Evolutionary conservation across 2,888 invertebrate genomes (phyloP), one percentile per base, ranked within the genome.

Genomic region (Boloria selene): DNA sequence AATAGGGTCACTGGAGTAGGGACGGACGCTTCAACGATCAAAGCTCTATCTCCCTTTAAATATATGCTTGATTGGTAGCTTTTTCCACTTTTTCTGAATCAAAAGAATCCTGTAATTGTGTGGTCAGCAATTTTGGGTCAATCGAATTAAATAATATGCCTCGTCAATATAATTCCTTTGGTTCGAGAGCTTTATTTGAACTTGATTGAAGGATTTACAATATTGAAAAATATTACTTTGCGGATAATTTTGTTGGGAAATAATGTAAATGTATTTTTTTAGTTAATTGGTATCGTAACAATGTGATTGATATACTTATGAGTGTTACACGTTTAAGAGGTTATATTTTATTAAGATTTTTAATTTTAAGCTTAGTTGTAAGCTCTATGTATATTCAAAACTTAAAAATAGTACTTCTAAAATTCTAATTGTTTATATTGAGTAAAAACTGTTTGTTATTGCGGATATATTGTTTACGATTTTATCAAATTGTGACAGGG

Each of bases 11-110:
- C 74, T 74, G 76, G 76, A 73, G 72, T 61, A 56, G 68, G 68
- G 68, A 68, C 64, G 70, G 73, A 79, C 84, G 86, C 79, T 73
- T 78, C 77, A 78, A 42, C 75, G 87, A 85, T 86, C 87, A 87
- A 87, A 87, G 81, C 67, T 42, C 17, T 50, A 18, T 64, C 58
- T 63, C 55, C 62, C 64, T 64, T 61, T 68, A 63, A 56, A 65
- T 67, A 70, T 65, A 59, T 65, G 64, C 64, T 67, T 65, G 69
- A 64, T 68, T 61, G 63, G 61, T 42, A 47, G 51, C 17, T 59
- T 55, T 63, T 51, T 18, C 38, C 13, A n/a, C n/a, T 51, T 47
- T 62, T 56, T 66, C 45, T 62, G 60, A 61, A 47, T 61, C 64
- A 61, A 64, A 26, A 61, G 61, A 56, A 58, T 51, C 18, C 31